These are phyloP conservation scores for Dryocosmus kuriphilus DNA, from an alignment of 2,888 invertebrate genomes.

Conservation along the genomic window DNA sequence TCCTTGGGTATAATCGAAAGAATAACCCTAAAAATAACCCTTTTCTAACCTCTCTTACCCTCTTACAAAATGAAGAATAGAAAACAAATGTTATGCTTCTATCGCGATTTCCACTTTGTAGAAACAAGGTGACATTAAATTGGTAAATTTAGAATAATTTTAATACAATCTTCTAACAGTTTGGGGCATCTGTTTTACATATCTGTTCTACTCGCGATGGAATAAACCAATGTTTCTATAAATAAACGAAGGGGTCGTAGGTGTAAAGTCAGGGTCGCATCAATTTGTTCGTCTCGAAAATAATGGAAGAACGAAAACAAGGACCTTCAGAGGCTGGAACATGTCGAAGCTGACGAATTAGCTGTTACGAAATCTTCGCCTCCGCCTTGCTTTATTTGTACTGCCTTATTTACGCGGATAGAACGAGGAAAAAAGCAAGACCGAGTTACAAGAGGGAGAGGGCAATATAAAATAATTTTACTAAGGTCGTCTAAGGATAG, in stretches of 20 bases:
- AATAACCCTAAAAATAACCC: too few species aligned
- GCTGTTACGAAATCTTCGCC: slow-evolving; percentile 18
- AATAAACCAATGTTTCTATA: neutral
- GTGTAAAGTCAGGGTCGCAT: neutral
- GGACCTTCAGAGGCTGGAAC: neutral
- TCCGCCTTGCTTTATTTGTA: slow-evolving; percentile 23
- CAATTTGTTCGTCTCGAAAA: slow-evolving; percentile 24
- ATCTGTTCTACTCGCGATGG: neutral
- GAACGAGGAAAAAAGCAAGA: neutral
- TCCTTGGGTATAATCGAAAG: too few species aligned
- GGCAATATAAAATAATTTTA: neutral
- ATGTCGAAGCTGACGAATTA: slow-evolving; percentile 20
- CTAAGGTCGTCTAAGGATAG: too few species aligned
- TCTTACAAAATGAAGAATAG: neutral
- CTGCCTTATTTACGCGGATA: slow-evolving; percentile 9
- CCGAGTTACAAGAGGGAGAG: neutral
- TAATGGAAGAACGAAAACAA: slow-evolving; percentile 20
- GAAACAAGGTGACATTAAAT: neutral
- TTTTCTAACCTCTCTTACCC: too few species aligned
- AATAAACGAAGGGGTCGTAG: slow-evolving; percentile 4
- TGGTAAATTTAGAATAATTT: neutral
- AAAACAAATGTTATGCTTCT: neutral
- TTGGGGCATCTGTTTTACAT: neutral
- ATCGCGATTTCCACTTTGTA: neutral
- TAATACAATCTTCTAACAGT: neutral